Evolutionary conservation across 2,113 vertebrate genomes (phyloP).

Genomic region (Reinhardtius hippoglossoides): DNA sequence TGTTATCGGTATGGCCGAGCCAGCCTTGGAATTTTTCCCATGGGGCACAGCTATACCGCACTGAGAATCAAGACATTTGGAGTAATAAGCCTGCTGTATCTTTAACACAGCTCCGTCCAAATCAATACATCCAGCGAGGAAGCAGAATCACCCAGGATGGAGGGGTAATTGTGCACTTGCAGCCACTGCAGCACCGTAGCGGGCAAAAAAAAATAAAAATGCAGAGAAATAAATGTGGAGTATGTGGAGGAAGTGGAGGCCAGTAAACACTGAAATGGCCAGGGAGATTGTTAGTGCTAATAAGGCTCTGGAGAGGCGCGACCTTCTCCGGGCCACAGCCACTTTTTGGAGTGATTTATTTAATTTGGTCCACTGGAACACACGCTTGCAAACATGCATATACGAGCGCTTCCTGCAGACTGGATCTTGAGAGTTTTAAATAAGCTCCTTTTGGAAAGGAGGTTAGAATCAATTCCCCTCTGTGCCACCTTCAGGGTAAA

Average conservation of each 20-base stretch:
- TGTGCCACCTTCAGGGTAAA: constrained; percentile 75
- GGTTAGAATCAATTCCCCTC: constrained; percentile 72
- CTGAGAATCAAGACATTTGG: constrained; percentile 53
- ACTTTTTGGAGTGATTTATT: constrained; percentile 19
- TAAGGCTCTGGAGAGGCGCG: constrained; percentile 14
- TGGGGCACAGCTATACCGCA: constrained; percentile 21
- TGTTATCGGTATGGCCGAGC: constrained; percentile 56
- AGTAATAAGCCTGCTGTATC: constrained; percentile 56
- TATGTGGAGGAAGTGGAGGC: constrained; percentile 14
- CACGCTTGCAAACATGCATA: background rate
- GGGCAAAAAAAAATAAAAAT: background rate
- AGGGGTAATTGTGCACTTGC: constrained; percentile 28
- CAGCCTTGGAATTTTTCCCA: constrained; percentile 26
- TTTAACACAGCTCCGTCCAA: constrained; percentile 46
- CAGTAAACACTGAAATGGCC: constrained; percentile 26
- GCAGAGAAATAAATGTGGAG: background rate
- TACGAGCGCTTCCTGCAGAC: background rate
- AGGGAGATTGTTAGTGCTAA: constrained; percentile 12
- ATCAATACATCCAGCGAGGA: constrained; percentile 58
- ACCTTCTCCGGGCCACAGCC: constrained; percentile 3
- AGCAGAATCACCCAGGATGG: constrained; percentile 36
- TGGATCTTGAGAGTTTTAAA: constrained; percentile 56
- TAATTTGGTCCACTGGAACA: constrained; percentile 16
- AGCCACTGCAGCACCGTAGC: background rate
- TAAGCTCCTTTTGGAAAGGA: constrained; percentile 49